phyloP scores from a whole-genome alignment of 2,797 vertebrate genomes.

The Benthosema pterotum region DNA sequence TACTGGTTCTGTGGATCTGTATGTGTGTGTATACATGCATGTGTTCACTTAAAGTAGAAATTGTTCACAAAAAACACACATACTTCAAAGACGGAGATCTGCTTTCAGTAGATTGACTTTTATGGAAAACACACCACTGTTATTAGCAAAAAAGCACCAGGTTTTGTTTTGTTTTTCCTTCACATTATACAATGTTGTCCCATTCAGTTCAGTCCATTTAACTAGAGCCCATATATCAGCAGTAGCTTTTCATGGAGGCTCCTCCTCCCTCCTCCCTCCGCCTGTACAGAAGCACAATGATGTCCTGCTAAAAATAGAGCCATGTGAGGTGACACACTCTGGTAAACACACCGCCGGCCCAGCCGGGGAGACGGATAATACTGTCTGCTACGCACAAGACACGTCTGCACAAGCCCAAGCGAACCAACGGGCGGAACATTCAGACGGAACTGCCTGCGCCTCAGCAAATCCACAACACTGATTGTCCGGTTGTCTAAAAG shows the following conservation, averaged over 20 bases:
- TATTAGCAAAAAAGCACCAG: constrained; percentile 24
- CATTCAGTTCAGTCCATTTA: constrained; percentile 22
- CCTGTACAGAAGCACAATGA: constrained; percentile 44
- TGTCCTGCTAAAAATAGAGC: constrained; percentile 71
- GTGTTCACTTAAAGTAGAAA: too few relatives aligned
- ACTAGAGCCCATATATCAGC: constrained; percentile 37
- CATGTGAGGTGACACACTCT: constrained; percentile 71
- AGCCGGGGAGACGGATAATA: constrained; percentile 42
- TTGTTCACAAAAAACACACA: too few relatives aligned
- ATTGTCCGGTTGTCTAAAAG: too few relatives aligned
- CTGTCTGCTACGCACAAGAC: constrained; percentile 36
- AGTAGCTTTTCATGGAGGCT: constrained; percentile 22
- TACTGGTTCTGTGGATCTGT: too few relatives aligned
- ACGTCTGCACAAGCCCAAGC: constrained; percentile 13
- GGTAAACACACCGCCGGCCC: constrained; percentile 56
- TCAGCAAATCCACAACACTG: too few relatives aligned
- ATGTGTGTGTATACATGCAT: too few relatives aligned
- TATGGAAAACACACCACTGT: neutral
- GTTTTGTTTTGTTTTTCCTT: constrained; percentile 20
- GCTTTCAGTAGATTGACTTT: too few relatives aligned
- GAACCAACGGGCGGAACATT: neutral
- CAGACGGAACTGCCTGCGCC: too few relatives aligned
- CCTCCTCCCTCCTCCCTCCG: constrained; percentile 29
- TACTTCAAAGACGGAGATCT: too few relatives aligned
- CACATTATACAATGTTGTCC: constrained; percentile 32